Evolutionary conservation across 2,797 vertebrate genomes (phyloP), one percentile per base, ranked within the genome.

Genomic region (Sebastolobus altivelis): DNA sequence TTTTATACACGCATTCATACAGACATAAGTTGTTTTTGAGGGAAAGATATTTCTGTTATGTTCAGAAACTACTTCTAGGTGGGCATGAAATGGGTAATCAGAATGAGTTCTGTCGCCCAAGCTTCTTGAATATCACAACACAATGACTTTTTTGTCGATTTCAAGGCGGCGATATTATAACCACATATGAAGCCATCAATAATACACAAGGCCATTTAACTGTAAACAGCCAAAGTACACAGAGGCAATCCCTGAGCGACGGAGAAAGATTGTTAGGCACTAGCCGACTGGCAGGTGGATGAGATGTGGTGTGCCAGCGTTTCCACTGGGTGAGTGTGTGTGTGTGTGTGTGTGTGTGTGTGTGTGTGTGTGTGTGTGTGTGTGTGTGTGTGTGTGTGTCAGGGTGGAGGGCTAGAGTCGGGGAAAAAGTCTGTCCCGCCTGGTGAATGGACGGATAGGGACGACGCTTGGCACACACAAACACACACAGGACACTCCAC

Each of bases 191-290:
- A 94, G 90, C 78, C 93, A 95, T 96, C 92, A 95, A 96, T 96
- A 95, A 96, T 95, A 94, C 85, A 96, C 88, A 80, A 92, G 91
- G 87, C 93, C 91, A 95, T 95, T 96, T 95, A 95, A 93, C 93
- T 87, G 92, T 93, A 92, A 91, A 95, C 92, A 92, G 91, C 90
- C 82, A 87, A 80, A 92, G 90, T 91, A 91, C 92, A 94, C 92
- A 94, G 84, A 92, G 89, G 87, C 89, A 87, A 88, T 93, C 92
- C 92, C 89, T 91, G 86, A 89, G 89, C 87, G 69, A 65, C 67
- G 59, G 79, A 71, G 70, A 87, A 76, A 85, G 79, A 90, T 88
- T 89, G 89, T 94, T 89, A 69, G 90, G 83, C 72, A 86, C 74
- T 38, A 71, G 72, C 83, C 72, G 91, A 73, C 85, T 79, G 93